phyloP scores from a whole-genome alignment of 2,888 invertebrate species.

The Ectobius pallidus region DNA sequence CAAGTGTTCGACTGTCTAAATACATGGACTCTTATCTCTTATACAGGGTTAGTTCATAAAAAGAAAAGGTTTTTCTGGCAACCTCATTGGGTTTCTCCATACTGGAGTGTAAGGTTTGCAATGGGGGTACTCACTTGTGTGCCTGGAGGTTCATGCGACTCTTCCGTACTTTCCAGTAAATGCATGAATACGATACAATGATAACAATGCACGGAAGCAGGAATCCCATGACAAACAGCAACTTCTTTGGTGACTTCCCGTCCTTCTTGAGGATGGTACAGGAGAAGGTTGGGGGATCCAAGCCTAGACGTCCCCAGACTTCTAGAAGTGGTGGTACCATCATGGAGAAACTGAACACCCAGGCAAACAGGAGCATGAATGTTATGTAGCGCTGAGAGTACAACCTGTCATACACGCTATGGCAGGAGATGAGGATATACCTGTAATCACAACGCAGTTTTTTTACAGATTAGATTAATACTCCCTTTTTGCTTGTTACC shows the following conservation, averaged over 20 bases:
- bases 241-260: slow-evolving; percentile 82
- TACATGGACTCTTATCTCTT: too few relatives aligned
- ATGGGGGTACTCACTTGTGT: slow-evolving; percentile 70
- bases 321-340: slow-evolving; percentile 81
- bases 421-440: slow-evolving; percentile 83
- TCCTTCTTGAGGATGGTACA: slow-evolving; percentile 85
- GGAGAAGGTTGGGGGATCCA: slow-evolving; percentile 81
- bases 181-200: slow-evolving; percentile 83
- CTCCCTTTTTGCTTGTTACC: too few relatives aligned
- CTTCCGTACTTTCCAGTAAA: slow-evolving; percentile 78
- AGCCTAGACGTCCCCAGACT: slow-evolving; percentile 83
- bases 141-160: slow-evolving; percentile 75
- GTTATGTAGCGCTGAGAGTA: slow-evolving; percentile 77
- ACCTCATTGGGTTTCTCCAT: too few relatives aligned
- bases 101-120: too few relatives aligned
- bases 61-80: too few relatives aligned
- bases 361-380: slow-evolving; percentile 78
- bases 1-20: too few relatives aligned
- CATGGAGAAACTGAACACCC: slow-evolving; percentile 76
- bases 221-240: slow-evolving; percentile 82
- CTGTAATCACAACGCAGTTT: slow-evolving; percentile 66
- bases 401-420: slow-evolving; percentile 77
- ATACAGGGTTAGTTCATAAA: too few relatives aligned
- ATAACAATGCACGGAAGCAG: slow-evolving; percentile 84
- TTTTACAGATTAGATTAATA: too few relatives aligned